phyloP scores from a whole-genome alignment of 2,113 vertebrate species.

The Eretmochelys imbricata region DNA sequence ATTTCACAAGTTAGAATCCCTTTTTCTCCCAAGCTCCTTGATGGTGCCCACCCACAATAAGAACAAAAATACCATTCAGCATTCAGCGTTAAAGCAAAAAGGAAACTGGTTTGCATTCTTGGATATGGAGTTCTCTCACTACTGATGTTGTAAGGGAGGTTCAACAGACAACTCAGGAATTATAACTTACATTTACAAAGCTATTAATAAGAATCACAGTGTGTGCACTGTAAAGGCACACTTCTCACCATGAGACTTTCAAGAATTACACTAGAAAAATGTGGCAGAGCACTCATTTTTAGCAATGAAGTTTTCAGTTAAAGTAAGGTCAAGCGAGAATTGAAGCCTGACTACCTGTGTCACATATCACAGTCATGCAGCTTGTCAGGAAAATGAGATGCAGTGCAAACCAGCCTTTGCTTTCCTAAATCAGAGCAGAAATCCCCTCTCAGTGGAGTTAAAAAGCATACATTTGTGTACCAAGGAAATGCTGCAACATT shows the following conservation, averaged over 20 bases:
- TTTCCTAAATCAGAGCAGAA: background rate
- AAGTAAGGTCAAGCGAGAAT: background rate
- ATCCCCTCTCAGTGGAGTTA: background rate
- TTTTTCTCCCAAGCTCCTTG: background rate
- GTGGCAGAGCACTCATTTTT: background rate
- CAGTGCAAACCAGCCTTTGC: background rate
- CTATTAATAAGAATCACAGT: background rate
- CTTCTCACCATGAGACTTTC: background rate
- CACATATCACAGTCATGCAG: background rate
- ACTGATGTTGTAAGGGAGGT: accelerated
- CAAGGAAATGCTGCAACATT: background rate
- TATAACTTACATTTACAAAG: accelerated
- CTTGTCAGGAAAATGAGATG: accelerated
- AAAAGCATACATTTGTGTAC: background rate
- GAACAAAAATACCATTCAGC: background rate
- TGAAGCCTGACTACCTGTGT: background rate
- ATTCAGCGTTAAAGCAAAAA: accelerated
- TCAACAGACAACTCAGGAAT: background rate
- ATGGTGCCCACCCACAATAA: background rate
- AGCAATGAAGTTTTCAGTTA: accelerated
- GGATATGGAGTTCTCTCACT: accelerated
- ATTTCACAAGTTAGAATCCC: background rate
- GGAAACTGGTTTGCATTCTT: accelerated
- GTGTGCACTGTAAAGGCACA: background rate
- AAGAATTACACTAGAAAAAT: background rate